Evolutionary conservation across 2,797 vertebrate species (phyloP).

Genomic region (Takifugu rubripes): DNA sequence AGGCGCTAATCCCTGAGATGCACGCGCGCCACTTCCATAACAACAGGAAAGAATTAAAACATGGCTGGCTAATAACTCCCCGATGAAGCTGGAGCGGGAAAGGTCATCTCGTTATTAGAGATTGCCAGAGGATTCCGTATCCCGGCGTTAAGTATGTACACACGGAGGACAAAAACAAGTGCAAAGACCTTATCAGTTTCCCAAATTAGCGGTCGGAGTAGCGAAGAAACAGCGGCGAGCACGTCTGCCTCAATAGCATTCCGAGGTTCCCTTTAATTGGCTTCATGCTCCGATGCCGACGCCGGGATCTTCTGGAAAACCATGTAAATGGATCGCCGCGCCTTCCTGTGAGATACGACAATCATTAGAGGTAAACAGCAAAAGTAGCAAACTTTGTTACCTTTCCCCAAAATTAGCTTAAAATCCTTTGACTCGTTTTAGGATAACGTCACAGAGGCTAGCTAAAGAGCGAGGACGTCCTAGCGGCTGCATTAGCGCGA

Average conservation of each 20-base stretch:
- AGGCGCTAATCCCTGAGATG: constrained; percentile 37
- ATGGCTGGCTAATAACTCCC: constrained; percentile 37
- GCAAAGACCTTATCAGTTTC: constrained; percentile 54
- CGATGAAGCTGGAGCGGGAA: constrained; percentile 39
- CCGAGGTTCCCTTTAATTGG: constrained; percentile 57
- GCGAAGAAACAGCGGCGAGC: constrained; percentile 21
- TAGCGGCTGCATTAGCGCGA: no score
- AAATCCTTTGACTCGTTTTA: no score
- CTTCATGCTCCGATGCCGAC: constrained; percentile 47
- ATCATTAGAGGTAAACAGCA: constrained; percentile 28
- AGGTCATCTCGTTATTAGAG: constrained; percentile 63
- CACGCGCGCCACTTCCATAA: not conserved
- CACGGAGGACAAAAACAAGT: constrained; percentile 37
- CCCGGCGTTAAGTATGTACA: constrained; percentile 38
- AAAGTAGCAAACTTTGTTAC: constrained; percentile 3
- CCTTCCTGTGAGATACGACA: constrained; percentile 37
- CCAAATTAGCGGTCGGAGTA: constrained; percentile 43
- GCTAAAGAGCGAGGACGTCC: no score
- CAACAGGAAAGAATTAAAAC: constrained; percentile 21
- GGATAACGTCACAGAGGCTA: no score
- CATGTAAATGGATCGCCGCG: constrained; percentile 30
- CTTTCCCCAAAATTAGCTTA: not conserved
- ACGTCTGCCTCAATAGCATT: constrained; percentile 24
- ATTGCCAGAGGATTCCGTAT: constrained; percentile 48
- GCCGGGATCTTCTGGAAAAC: constrained; percentile 43